These are phyloP conservation scores for Phocoena sinus DNA, from an alignment of 2,113 vertebrate genomes.

Conservation along the genomic window DNA sequence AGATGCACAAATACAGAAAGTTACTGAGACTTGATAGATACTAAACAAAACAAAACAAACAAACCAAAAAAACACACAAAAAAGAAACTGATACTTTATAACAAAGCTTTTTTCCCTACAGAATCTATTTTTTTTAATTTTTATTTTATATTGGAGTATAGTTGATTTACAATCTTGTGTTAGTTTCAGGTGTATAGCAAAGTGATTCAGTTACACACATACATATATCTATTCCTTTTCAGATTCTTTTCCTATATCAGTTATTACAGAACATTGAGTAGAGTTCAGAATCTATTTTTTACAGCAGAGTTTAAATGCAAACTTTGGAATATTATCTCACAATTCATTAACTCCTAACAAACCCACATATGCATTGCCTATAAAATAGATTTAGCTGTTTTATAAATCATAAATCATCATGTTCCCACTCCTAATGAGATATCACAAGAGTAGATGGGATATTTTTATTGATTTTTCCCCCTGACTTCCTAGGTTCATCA, in stretches of 20 bases:
- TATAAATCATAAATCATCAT: background rate
- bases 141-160: background rate
- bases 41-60: background rate
- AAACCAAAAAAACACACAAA: background rate
- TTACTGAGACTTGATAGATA: background rate
- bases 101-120: background rate
- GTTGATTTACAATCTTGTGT: background rate
- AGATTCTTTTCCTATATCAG: background rate
- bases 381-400: background rate
- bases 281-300: background rate
- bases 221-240: background rate
- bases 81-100: background rate
- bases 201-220: background rate
- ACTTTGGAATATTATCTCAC: background rate
- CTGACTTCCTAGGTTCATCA: background rate
- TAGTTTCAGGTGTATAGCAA: background rate
- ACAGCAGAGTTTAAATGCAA: background rate
- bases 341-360: slow-evolving; percentile 23
- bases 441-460: background rate
- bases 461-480: background rate
- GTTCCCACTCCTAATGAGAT: background rate
- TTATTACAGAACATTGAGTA: background rate
- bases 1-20: background rate
- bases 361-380: background rate
- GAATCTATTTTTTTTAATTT: background rate